phyloP scores from a whole-genome alignment of 2,113 vertebrate genomes.

The Anolis sagrei region DNA sequence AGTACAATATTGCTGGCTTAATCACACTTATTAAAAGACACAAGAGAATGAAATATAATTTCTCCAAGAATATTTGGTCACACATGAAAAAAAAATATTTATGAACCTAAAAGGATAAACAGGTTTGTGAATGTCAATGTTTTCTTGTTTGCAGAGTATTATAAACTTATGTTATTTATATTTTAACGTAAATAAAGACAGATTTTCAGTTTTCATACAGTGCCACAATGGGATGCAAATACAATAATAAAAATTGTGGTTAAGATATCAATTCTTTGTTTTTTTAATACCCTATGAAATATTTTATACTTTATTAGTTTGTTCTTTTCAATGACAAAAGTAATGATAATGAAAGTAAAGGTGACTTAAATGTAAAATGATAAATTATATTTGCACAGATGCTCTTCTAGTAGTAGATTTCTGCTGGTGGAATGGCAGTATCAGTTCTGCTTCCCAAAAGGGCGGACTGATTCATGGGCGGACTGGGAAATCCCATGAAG shows the following conservation, averaged over 20 bases:
- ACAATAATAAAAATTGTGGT: conserved; percentile 24
- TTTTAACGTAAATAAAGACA: not conserved
- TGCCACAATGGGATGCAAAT: not conserved
- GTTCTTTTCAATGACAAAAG: not conserved
- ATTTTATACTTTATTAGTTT: not conserved
- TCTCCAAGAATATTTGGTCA: not conserved
- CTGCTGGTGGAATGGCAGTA: not conserved
- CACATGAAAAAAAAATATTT: not conserved
- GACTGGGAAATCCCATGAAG: too few relatives aligned
- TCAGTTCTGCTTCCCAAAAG: too few relatives aligned
- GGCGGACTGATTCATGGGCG: too few relatives aligned
- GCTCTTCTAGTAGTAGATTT: not conserved
- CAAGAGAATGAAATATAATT: not conserved
- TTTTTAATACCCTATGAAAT: not conserved
- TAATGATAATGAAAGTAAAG: not conserved
- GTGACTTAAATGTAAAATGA: too few relatives aligned
- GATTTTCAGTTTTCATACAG: not conserved
- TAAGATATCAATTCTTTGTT: not conserved
- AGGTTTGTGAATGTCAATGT: not conserved
- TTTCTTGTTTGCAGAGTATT: conserved; percentile 4
- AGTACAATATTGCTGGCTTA: not conserved
- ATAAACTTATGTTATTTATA: not conserved
- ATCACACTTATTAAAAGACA: not conserved
- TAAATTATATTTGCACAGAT: too few relatives aligned
- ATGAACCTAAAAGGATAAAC: too few relatives aligned